Percentiles rank a stretch among this genome's conserved stretches.
Conservation (phyloP, 2,113 vertebrate genomes). For the Willisornis vidua region DNA sequence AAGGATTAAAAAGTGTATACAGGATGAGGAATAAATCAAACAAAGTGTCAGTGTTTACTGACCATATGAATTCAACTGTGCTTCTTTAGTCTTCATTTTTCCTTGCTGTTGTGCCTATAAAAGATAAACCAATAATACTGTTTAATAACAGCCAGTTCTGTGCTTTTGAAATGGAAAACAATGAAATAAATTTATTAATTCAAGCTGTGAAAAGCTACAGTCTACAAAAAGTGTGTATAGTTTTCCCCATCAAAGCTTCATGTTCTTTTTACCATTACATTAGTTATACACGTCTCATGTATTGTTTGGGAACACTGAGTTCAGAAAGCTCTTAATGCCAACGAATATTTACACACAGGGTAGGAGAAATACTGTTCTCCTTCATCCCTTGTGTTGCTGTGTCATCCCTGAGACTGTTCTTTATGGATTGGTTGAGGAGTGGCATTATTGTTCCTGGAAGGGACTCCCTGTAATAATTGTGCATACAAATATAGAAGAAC, state of each 20-base stretch:
- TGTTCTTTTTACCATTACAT: neutral
- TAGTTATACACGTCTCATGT: neutral
- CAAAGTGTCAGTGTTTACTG: neutral
- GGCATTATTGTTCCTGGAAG: neutral
- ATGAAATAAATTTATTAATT: neutral
- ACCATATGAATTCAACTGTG: neutral
- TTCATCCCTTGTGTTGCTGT: neutral
- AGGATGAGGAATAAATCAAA: neutral
- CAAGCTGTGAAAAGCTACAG: neutral
- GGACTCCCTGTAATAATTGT: neutral
- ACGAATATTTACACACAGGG: neutral
- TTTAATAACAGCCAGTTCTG: neutral
- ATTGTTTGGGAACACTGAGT: neutral
- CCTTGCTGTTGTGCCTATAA: neutral
- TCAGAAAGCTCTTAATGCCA: neutral
- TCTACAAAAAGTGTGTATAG: neutral
- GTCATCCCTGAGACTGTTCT: neutral
- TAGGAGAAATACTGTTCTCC: neutral
- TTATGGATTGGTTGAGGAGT: neutral
- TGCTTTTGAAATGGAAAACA: conserved; percentile 20
- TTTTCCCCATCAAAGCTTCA: neutral
- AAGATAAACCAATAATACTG: neutral
- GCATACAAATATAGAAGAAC: neutral
- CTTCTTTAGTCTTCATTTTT: neutral
- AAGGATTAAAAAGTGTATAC: neutral